Evolutionary conservation across 2,888 invertebrate genomes (phyloP).

Genomic region (Flabesymbios commensalis): DNA sequence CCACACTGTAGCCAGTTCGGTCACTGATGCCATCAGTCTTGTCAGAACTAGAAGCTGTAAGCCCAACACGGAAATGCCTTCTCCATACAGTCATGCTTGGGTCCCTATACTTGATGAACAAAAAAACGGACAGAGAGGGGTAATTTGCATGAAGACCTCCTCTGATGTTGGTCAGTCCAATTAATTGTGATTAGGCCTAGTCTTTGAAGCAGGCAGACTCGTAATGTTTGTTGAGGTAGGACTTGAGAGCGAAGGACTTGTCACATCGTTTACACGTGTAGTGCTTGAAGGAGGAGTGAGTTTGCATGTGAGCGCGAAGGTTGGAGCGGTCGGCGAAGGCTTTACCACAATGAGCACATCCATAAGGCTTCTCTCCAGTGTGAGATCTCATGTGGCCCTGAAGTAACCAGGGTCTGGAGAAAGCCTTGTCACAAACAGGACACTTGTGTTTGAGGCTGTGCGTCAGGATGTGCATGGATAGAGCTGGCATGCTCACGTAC

Average conservation of each 20-base stretch:
- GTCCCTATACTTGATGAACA: no score
- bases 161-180: no score
- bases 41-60: no score
- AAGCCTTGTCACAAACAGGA: constrained; percentile 89
- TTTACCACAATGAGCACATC: constrained; percentile 90
- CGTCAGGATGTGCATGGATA: constrained; percentile 91
- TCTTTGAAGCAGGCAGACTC: constrained; percentile 77
- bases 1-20: no score
- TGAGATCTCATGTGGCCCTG: constrained; percentile 72
- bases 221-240: constrained; percentile 92
- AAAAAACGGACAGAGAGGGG: no score
- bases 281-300: constrained; percentile 86
- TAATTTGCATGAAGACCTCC: no score
- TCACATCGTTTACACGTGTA: constrained; percentile 85
- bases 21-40: no score
- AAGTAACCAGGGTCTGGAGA: constrained; percentile 93
- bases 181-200: no score
- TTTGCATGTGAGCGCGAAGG: constrained; percentile 92
- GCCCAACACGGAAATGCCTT: no score
- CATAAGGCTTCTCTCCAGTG: constrained; percentile 77
- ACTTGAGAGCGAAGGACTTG: constrained; percentile 91
- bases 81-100: no score
- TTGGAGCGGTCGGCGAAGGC: constrained; percentile 89
- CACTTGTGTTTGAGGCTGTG: constrained; percentile 93
- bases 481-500: constrained; percentile 96